Evolutionary conservation across 2,888 invertebrate species (phyloP).

Genomic region (Heliconius aoede): DNA sequence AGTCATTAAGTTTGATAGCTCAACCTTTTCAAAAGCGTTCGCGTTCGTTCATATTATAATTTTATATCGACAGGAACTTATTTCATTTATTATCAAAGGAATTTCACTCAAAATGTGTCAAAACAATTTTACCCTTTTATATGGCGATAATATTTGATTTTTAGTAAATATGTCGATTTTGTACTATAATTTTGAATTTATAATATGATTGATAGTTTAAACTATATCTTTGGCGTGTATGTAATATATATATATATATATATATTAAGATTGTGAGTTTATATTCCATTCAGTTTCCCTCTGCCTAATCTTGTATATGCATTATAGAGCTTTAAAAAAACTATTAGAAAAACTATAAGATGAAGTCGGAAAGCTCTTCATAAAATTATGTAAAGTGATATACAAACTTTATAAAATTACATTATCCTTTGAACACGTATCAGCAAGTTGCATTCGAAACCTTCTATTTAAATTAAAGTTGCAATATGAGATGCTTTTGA

Average conservation of each 20-base stretch:
- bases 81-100: slow-evolving; percentile 18
- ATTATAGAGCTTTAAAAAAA: not conserved
- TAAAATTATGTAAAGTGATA: not conserved
- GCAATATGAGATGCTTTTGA: slow-evolving; percentile 7
- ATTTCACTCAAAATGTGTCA: slow-evolving; percentile 12
- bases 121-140: slow-evolving; percentile 6
- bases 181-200: not conserved
- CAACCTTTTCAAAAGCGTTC: slow-evolving; percentile 13
- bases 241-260: no score
- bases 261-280: no score
- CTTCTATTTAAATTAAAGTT: slow-evolving; percentile 1
- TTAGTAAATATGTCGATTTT: not conserved
- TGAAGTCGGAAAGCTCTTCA: not conserved
- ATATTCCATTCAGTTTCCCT: no score
- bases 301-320: not conserved
- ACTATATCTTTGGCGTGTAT: no score
- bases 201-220: not conserved
- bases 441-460: not conserved
- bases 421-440: not conserved
- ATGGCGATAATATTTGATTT: slow-evolving; percentile 1
- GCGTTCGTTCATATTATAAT: slow-evolving; percentile 8
- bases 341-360: not conserved
- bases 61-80: slow-evolving; percentile 16
- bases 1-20: slow-evolving; percentile 12
- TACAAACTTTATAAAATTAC: not conserved